Evolutionary conservation across 2,888 invertebrate species (phyloP).

Genomic region (Atherix ibis): DNA sequence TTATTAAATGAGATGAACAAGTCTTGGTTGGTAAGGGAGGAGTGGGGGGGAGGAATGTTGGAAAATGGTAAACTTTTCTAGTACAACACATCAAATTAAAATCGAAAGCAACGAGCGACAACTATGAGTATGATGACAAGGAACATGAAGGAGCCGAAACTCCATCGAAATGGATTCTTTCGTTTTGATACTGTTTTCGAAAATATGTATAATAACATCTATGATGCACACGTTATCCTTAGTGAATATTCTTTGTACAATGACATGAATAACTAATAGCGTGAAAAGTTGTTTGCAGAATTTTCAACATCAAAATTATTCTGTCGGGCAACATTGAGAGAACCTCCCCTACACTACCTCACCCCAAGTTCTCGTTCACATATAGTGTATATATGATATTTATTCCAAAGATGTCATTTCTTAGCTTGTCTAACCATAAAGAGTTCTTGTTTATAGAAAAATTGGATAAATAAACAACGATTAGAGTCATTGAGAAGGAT

Average conservation of each 20-base stretch:
- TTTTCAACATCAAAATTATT: too few relatives aligned
- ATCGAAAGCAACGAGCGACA: not conserved
- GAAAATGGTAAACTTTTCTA: too few relatives aligned
- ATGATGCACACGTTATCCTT: constrained; percentile 1
- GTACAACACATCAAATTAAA: too few relatives aligned
- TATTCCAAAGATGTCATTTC: not conserved
- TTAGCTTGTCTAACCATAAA: not conserved
- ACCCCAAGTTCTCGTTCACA: not conserved
- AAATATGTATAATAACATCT: constrained; percentile 1
- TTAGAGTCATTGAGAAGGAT: not conserved
- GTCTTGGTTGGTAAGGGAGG: too few relatives aligned
- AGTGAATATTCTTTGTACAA: not conserved
- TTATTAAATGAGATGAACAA: too few relatives aligned
- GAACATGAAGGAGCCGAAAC: too few relatives aligned
- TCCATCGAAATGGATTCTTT: not conserved
- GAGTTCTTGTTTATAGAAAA: not conserved
- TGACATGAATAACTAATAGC: constrained; percentile 7
- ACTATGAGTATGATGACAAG: too few relatives aligned
- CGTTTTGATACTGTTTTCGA: constrained; percentile 3
- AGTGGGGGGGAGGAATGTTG: too few relatives aligned
- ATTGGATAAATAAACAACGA: not conserved
- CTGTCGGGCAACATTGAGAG: not conserved
- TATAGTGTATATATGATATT: not conserved
- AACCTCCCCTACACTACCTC: not conserved
- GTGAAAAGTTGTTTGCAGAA: constrained; percentile 2